These are phyloP conservation scores for Brenthis daphne DNA, from an alignment of 2,888 invertebrate genomes.

Conservation along the genomic window DNA sequence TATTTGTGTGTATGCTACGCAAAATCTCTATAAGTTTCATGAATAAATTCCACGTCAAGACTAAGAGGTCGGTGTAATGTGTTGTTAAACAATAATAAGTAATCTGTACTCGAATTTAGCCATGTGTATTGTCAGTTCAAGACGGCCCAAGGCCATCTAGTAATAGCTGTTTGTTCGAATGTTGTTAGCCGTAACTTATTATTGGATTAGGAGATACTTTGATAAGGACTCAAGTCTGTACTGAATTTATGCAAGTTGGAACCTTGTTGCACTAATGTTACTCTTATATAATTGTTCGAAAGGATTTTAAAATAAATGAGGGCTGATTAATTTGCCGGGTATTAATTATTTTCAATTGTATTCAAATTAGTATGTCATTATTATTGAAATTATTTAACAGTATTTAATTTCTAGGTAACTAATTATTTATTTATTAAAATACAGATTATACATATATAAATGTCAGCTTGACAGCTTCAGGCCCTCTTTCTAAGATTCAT, in stretches of 20 bases:
- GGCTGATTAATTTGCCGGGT: neutral
- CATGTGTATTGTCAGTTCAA: too few relatives aligned
- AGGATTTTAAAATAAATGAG: slow-evolving; percentile 3
- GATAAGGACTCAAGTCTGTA: slow-evolving; percentile 17
- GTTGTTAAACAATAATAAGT: too few relatives aligned
- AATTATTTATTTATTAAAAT: neutral
- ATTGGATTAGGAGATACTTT: neutral
- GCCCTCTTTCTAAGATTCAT: slow-evolving; percentile 12
- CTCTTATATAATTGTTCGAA: neutral
- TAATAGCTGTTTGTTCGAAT: slow-evolving; percentile 24
- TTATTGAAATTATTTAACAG: slow-evolving; percentile 7
- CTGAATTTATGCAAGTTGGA: slow-evolving; percentile 11
- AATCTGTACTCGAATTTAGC: too few relatives aligned
- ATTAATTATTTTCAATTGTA: neutral
- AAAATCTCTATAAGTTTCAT: too few relatives aligned
- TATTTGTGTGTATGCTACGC: too few relatives aligned
- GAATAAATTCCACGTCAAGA: too few relatives aligned
- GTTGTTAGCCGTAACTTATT: slow-evolving; percentile 17
- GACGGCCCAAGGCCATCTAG: slow-evolving; percentile 21
- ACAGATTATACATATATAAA: slow-evolving; percentile 15
- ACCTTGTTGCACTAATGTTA: slow-evolving; percentile 4
- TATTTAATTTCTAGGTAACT: neutral
- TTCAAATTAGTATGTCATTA: neutral
- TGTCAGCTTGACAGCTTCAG: slow-evolving; percentile 12
- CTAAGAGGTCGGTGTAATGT: too few relatives aligned